Evolutionary conservation across 2,888 invertebrate species (phyloP).

Genomic region (Diplolepis rosae): DNA sequence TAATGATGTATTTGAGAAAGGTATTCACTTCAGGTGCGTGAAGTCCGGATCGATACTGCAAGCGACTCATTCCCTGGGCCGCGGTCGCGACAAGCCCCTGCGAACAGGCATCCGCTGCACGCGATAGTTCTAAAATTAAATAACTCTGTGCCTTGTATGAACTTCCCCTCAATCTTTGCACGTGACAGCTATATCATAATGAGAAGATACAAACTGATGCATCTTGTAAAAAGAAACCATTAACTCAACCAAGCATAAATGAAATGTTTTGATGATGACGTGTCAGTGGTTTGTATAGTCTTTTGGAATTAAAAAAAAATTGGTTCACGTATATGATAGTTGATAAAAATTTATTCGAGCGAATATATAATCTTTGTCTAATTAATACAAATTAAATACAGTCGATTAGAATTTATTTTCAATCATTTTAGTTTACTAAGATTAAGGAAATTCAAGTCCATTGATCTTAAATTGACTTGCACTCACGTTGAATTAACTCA

Average conservation of each 20-base stretch:
- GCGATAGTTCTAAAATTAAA: conserved; percentile 60
- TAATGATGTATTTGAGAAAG: conserved; percentile 14
- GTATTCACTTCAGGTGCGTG: conserved; percentile 57
- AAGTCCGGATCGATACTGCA: conserved; percentile 62
- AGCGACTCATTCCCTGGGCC: conserved; percentile 52
- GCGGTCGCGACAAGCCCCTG: conserved; percentile 50
- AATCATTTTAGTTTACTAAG: too few species aligned
- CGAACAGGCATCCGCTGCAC: conserved; percentile 54
- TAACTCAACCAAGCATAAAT: not conserved
- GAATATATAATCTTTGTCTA: too few species aligned
- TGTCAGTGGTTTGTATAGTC: too few species aligned
- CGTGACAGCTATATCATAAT: conserved; percentile 4
- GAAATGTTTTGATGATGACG: not conserved
- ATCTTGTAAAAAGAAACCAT: not conserved
- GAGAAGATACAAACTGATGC: not conserved
- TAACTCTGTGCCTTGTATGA: conserved; percentile 33
- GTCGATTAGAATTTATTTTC: too few species aligned
- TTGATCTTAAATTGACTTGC: too few species aligned
- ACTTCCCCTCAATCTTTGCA: conserved; percentile 6
- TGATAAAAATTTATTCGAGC: too few species aligned
- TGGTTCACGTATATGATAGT: too few species aligned
- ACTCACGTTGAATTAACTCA: too few species aligned
- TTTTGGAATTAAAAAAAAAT: too few species aligned
- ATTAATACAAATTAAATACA: too few species aligned
- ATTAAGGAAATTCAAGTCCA: too few species aligned